Base-by-base conservation (phyloP, 2,113 vertebrate species). In the Oncorhynchus nerka region DNA sequence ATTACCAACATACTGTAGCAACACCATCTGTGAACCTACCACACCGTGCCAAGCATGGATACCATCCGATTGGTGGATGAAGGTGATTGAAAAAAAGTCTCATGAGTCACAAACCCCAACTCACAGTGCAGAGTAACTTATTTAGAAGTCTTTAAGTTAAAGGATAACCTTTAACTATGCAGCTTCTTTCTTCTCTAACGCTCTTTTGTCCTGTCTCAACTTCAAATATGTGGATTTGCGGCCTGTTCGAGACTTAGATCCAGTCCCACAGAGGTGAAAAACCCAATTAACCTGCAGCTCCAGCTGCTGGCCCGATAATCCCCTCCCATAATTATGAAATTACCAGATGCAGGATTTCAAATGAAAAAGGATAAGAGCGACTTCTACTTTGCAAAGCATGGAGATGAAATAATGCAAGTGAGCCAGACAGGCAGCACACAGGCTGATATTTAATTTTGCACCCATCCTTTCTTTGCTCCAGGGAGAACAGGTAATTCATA, bases 241-340 rank as follows among this genome's bases (percentile, higher is more conserved):
- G 85, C 91, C 91, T 84, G 86, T 88, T 81, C 81, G 85, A 79
- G 84, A 91, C 87, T 90, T 90, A 92, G 90, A 92, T 91, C 88
- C 76, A 76, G 88, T 90, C 83, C 88, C 84, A 79, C 85, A 49
- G 90, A 93, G 92, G 92, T 92, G 91, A 93, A 91, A 92, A 91
- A 91, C 91, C 87, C 88, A 92, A 93, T 93, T 93, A 93, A 92
- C 92, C 92, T 89, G 83, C 87, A 87, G 91, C 92, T 88, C 88
- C 78, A 76, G 86, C 90, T 88, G 88, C 89, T 89, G 89, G 83
- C 87, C 70, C 83, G 90, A 90, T 93, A 93, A 93, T 92, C 89
- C 91, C 88, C 85, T 88, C 80, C 88, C 88, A 92, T 93, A 92
- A 93, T 93, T 92, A 93, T 91, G 87, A 92, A 92, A 92, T 91